A percentile compares a stretch with the other conserved stretches of the same genome.
Evolutionary conservation across 2,888 invertebrate species (phyloP).

Genomic region (Physocephala rufipes): DNA sequence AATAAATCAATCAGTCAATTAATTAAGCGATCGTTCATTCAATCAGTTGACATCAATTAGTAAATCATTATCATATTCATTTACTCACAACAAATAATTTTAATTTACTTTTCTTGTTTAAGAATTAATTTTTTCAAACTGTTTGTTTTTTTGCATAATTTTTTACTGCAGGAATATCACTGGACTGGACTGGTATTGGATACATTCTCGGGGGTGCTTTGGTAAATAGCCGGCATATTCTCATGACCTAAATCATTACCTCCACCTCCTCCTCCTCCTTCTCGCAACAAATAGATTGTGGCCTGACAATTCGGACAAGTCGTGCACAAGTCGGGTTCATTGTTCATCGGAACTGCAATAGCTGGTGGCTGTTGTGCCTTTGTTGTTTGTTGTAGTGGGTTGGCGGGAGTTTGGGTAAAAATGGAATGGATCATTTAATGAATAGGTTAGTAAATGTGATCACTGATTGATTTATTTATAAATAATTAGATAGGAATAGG

Average conservation of each 20-base stretch:
- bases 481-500: conserved; percentile 43
- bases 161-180: conserved; percentile 11
- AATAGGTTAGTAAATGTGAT: conserved; percentile 13
- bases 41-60: no score
- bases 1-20: no score
- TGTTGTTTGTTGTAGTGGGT: neutral
- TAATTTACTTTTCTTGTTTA: no score
- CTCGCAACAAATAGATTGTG: conserved; percentile 60
- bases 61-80: no score
- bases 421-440: neutral
- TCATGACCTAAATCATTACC: conserved; percentile 48
- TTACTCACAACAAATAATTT: no score
- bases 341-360: conserved; percentile 10
- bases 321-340: conserved; percentile 59
- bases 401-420: neutral
- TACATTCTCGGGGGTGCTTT: conserved; percentile 18
- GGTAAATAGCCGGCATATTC: conserved; percentile 40
- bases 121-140: neutral
- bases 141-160: neutral
- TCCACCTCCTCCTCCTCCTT: no score
- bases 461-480: conserved; percentile 42
- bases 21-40: no score
- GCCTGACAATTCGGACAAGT: conserved; percentile 63
- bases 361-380: conserved; percentile 15
- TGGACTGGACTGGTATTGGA: conserved; percentile 10